Evolutionary conservation across 1,140 invertebrate species (phyloP), one percentile per base, ranked within the genome.

Genomic region (Ditylenchus dipsaci): DNA sequence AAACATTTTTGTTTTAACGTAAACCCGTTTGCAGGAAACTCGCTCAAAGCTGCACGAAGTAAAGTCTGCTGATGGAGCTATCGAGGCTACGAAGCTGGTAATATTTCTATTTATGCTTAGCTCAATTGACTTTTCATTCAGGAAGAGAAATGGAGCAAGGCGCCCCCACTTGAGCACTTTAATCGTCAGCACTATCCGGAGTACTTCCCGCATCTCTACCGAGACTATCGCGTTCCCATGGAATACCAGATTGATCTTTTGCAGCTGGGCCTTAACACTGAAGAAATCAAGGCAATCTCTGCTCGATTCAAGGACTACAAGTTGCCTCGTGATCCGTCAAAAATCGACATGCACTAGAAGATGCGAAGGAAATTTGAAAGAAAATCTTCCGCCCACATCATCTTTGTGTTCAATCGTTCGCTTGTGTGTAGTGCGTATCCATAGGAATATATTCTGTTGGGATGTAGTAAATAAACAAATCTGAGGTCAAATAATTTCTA

Each of bases 121-220:
- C 45, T 65, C 29, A 21, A 8, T 19, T 27, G 69, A 29, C 0
- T 64, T 19, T 56, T 19, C n/a, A 71, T 67, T 68, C 1, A 68
- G 13, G 79, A 81, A 68, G 81, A 76, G 15, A 81, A 81, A 56
- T 81, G 79, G 79, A 76, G 81, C 11, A 79, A 79, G 27, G 78
- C 78, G 60, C 79, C 79, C 17, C 82, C 79, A 57, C 72, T 81
- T 21, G 81, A 81, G 59, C 79, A 81, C 29, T 73, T 81, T 21
- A 61, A 19, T n/a, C 27, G 38, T 43, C 3, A 61, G 59, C 19
- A 61, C 29, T 61, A 21, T 21, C 29, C 59, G 29, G 29, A 61
- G n/a, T 61, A 61, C 29, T 61, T 61, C 59, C 59, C 59, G 17
- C n/a, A 61, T 19, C 29, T n/a, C 13, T 61, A 7, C 26, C 3